Evolutionary conservation across 2,797 vertebrate genomes (phyloP).

Genomic region (Notolabrus celidotus): DNA sequence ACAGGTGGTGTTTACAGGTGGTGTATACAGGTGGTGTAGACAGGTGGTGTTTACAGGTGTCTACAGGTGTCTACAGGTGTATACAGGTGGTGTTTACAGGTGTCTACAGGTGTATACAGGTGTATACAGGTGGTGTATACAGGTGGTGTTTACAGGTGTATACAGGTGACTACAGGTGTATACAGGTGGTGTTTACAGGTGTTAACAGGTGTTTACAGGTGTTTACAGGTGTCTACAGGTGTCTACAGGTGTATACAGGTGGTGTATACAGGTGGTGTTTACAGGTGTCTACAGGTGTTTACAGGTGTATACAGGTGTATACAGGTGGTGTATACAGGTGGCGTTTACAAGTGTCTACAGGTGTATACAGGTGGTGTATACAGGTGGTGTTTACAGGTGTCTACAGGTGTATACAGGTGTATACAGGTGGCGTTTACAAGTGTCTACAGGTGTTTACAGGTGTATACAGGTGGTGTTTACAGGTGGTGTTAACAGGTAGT

Average conservation of each 20-base stretch:
- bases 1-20: background rate
- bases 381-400: background rate
- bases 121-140: background rate
- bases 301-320: no score
- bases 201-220: background rate
- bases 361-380: background rate
- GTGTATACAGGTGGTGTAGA: background rate
- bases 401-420: no score
- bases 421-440: background rate
- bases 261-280: no score
- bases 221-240: background rate
- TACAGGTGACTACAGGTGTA: no score
- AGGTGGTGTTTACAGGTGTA: background rate
- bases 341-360: no score
- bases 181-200: background rate
- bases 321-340: no score
- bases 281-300: background rate
- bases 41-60: background rate
- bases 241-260: background rate
- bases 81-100: background rate
- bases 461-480: no score
- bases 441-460: no score
- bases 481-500: no score
- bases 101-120: no score
- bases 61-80: no score